A percentile compares a stretch with the other conserved stretches of the same genome.
These are phyloP conservation scores for Pluvianellus socialis DNA, from an alignment of 2,113 vertebrate genomes.

Conservation along the genomic window DNA sequence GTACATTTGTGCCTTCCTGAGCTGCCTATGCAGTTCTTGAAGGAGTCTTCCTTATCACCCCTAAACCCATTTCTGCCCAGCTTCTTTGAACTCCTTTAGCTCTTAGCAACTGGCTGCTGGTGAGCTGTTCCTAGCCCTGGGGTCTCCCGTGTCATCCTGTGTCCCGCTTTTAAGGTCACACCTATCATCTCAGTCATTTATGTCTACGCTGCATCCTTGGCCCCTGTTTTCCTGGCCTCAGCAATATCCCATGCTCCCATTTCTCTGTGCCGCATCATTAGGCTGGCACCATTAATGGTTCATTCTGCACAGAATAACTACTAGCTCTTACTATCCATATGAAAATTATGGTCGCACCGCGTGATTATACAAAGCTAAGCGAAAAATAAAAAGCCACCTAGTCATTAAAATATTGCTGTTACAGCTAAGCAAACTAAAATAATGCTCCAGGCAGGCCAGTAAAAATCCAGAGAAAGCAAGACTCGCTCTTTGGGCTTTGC, in stretches of 20 bases:
- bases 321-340: not conserved
- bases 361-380: not conserved
- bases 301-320: not conserved
- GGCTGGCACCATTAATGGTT: not conserved
- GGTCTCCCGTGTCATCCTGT: not conserved
- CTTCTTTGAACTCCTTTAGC: not conserved
- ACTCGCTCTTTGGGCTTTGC: not conserved
- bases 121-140: not conserved
- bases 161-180: not conserved
- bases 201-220: not conserved
- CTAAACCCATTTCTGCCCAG: not conserved
- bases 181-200: not conserved
- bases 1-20: not conserved
- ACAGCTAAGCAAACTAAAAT: not conserved
- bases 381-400: not conserved
- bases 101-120: not conserved
- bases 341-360: not conserved
- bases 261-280: not conserved
- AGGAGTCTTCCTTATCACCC: fast-evolving
- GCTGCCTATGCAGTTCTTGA: not conserved
- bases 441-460: not conserved
- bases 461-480: not conserved
- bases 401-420: not conserved
- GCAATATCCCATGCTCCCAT: not conserved
- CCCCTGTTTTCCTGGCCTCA: not conserved